Evolutionary conservation across 1,140 invertebrate genomes (phyloP).

Genomic region (Musca domestica): DNA sequence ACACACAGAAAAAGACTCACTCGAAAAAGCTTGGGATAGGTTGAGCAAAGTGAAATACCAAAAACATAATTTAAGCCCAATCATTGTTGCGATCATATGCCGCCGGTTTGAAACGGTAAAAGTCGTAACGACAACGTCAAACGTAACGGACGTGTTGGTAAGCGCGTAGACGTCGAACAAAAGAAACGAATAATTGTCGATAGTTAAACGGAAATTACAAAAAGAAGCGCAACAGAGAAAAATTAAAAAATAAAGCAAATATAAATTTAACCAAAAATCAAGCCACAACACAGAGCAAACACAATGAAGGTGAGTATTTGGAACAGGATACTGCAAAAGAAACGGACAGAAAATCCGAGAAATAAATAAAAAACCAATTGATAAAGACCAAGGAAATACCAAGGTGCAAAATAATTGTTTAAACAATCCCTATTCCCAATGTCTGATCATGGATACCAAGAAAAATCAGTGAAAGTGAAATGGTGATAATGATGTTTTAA

Average conservation of each 20-base stretch:
- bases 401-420: neutral
- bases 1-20: neutral
- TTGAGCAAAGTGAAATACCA: neutral
- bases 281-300: no score
- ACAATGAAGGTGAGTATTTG: no score
- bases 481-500: neutral
- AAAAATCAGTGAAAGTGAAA: conserved; percentile 10
- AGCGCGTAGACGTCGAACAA: neutral
- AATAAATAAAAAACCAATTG: conserved; percentile 1
- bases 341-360: neutral
- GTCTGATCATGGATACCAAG: neutral
- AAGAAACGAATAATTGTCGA: neutral
- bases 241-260: neutral
- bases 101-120: conserved; percentile 20
- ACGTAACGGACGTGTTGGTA: neutral
- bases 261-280: conserved; percentile 4
- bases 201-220: neutral
- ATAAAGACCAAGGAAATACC: neutral
- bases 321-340: no score
- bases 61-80: neutral
- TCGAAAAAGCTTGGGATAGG: conserved; percentile 5
- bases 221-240: neutral
- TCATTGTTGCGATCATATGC: neutral
- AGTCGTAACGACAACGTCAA: conserved; percentile 6
- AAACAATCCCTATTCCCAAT: neutral